A percentile compares a stretch with the other conserved stretches of the same genome.
phyloP scores from a whole-genome alignment of 2,888 invertebrate genomes.

The Oasisia sp. region DNA sequence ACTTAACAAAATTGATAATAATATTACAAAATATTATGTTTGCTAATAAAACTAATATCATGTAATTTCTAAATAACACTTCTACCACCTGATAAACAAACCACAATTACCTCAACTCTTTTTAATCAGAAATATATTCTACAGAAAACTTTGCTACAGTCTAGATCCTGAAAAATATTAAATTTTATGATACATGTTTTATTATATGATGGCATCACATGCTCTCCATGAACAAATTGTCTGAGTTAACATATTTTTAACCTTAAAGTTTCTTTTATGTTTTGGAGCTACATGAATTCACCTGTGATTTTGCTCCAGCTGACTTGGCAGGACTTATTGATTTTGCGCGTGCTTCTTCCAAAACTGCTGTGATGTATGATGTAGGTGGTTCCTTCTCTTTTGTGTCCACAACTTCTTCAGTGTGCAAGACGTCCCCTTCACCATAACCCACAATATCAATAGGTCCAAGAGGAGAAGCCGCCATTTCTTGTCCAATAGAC shows the following conservation, averaged over 20 bases:
- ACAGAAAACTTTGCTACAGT: too few species aligned
- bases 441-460: background rate
- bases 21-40: background rate
- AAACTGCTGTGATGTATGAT: background rate
- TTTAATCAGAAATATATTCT: too few species aligned
- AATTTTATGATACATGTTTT: background rate
- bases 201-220: background rate
- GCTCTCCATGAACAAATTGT: background rate
- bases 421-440: background rate
- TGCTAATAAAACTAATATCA: too few species aligned
- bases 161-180: too few species aligned
- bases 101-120: too few species aligned
- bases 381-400: background rate
- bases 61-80: too few species aligned
- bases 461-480: background rate
- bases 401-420: background rate
- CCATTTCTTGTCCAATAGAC: background rate
- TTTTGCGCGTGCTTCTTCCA: background rate
- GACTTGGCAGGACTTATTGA: background rate
- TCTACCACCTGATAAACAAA: too few species aligned
- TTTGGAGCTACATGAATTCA: background rate
- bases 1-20: background rate
- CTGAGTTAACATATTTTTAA: background rate
- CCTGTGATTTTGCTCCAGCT: background rate
- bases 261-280: background rate